Base-by-base conservation (phyloP, 1,140 invertebrate species). In the Ganaspis sp. region DNA sequence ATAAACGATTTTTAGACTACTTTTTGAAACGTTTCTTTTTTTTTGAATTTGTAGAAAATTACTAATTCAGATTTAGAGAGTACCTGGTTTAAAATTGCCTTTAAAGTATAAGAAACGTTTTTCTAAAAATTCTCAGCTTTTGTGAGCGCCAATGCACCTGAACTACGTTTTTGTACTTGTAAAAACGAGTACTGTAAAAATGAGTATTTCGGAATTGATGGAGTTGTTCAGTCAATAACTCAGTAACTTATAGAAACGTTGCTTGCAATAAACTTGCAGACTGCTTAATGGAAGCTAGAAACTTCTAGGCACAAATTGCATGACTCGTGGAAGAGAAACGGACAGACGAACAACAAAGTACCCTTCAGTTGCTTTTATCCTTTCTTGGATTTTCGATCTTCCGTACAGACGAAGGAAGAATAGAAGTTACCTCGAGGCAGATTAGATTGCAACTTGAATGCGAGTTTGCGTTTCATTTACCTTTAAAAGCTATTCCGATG, bases 231-330 rank as follows among this genome's bases (percentile, higher is more conserved):
- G 23, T 64, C 58, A 26, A n/a, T n/a, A 29, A 64, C 15, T 64
- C 58, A 1, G 58, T 45, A 19, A 49, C 64, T 29, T 37, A 70
- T 49, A 49, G 40, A 75, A 75, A 70, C 45, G 38, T 74, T 75
- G 29, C 23, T 69, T n/a, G 29, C 73, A 37, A 19, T 19, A 49
- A 54, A 73, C 45, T 34, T 17, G 40, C 70, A 6, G 73, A 71
- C 40, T 69, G 77, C 79, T 78, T 89, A 88, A 87, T 87, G 84
- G 85, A 87, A 88, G 79, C 85, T 83, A 75, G 74, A 87, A 88
- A 87, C 78, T 88, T 87, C 71, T n/a, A 42, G 80, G 79, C 81
- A 84, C 84, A 84, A 85, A 86, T 84, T 83, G 83, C 76, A 82
- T 64, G 26, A 53, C 73, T 70, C 70, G 54, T 12, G 26, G 69